Base-by-base conservation (phyloP, 1,140 invertebrate genomes). In the Diprion similis region DNA sequence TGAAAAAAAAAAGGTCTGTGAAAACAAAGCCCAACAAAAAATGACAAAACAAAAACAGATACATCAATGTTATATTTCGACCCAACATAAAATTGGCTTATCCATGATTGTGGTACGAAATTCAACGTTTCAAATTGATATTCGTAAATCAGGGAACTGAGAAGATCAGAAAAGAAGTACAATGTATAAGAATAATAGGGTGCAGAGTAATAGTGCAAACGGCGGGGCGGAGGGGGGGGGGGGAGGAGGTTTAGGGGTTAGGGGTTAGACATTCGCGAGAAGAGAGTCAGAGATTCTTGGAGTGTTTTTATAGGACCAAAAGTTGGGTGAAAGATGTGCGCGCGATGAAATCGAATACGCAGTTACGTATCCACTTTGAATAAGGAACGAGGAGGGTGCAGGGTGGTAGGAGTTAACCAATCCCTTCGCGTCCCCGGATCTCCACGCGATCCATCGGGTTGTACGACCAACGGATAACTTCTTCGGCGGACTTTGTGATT, bases 101-200 rank as follows among this genome's bases (percentile, higher is more conserved):
- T n/a, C n/a, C 24, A 37, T 37, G 24, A 37, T 6, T 37, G 6
- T 6, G 24, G 24, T 3, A 37, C 74, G 59, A 77, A 78, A 79
- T 78, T 79, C 76, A 72, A 78, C 75, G 73, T 78, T 78, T 79
- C 78, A 79, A 79, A 78, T 79, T 79, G 78, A 78, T 79, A 79
- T 79, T 78, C 78, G 75, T 73, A 73, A 76, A 73, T 79, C 78
- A 75, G 45, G 69, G 65, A 75, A 78, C 68, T 77, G 76, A 73
- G 71, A 67, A 18, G 59, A 72, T 75, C 76, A 10, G 45, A 48
- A 18, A 65, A 18, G 18, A 73, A 66, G 19, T 73, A 72, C 73
- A 75, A 76, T 66, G 72, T 77, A 68, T 70, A 76, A 76, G 71
- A 69, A 64, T 66, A 75, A 73, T 68, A 64, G 13, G 13, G 13